Conservation (phyloP, 1,140 invertebrate species). For the Drepana arcuata region DNA sequence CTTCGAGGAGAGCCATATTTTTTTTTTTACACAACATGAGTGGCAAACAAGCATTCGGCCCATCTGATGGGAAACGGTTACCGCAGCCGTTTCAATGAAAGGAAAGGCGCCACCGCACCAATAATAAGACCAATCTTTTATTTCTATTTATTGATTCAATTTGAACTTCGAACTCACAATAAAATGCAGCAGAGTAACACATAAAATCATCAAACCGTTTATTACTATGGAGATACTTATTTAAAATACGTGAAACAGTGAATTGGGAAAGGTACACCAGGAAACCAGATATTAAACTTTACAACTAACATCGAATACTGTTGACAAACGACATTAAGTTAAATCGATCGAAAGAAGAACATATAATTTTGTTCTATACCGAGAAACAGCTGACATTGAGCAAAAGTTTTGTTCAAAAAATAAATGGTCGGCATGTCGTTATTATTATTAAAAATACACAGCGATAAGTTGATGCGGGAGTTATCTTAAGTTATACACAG, state of each 20-base stretch:
- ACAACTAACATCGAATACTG: slow-evolving; percentile 58
- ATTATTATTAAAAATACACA: slow-evolving; percentile 63
- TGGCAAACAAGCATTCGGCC: no score
- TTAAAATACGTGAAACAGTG: slow-evolving; percentile 61
- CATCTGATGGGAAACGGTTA: no score
- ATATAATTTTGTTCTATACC: slow-evolving; percentile 25
- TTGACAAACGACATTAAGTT: slow-evolving; percentile 44
- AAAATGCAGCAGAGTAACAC: slow-evolving; percentile 69
- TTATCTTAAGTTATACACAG: slow-evolving; percentile 62
- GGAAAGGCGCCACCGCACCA: no score
- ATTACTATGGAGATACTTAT: slow-evolving; percentile 39
- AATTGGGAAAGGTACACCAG: slow-evolving; percentile 43
- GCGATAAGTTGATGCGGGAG: slow-evolving; percentile 60
- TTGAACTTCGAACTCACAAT: slow-evolving; percentile 71
- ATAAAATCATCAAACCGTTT: slow-evolving; percentile 63
- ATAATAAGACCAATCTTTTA: slow-evolving; percentile 62
- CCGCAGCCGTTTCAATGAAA: no score
- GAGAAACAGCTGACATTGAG: slow-evolving; percentile 58
- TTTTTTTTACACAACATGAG: no score
- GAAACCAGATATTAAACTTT: slow-evolving; percentile 36
- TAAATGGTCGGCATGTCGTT: slow-evolving; percentile 56
- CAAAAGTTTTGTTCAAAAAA: slow-evolving; percentile 67
- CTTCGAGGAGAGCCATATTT: no score
- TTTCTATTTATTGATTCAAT: slow-evolving; percentile 72
- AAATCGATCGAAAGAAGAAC: slow-evolving; percentile 34